Percentiles rank a stretch among this genome's conserved stretches.
These are phyloP conservation scores for Tamias sibiricus DNA, from an alignment of 2,113 vertebrate species.

Conservation along the genomic window DNA sequence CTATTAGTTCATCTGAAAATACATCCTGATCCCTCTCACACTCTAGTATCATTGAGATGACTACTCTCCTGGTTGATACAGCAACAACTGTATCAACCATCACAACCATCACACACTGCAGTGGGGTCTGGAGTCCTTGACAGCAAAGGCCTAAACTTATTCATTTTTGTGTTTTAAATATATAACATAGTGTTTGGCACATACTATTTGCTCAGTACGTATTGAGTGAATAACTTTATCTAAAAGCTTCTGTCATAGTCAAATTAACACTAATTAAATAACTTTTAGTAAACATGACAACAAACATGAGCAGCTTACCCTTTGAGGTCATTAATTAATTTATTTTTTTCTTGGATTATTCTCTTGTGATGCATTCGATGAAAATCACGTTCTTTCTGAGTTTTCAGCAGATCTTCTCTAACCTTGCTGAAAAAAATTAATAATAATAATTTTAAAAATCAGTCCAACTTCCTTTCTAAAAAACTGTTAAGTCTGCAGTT, in stretches of 20 bases:
- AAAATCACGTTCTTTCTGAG: conserved; percentile 91
- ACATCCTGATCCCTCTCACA: neutral
- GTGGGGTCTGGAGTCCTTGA: neutral
- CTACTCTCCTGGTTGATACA: neutral
- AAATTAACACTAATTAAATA: conserved; percentile 16
- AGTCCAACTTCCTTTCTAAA: neutral
- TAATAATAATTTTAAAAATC: neutral
- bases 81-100: neutral
- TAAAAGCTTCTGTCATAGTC: neutral
- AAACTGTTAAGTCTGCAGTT: neutral
- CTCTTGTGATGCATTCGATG: conserved; percentile 92
- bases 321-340: conserved; percentile 90
- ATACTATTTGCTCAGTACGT: neutral
- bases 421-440: conserved; percentile 83
- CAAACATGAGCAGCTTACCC: conserved; percentile 78
- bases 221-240: neutral
- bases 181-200: neutral
- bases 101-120: neutral
- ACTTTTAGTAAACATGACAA: neutral
- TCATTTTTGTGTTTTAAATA: neutral
- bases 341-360: conserved; percentile 91
- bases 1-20: neutral
- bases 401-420: conserved; percentile 86
- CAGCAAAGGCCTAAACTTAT: neutral
- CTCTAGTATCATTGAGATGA: neutral